These are phyloP conservation scores for Heliconius ethilla DNA, from an alignment of 2,888 invertebrate species.

Conservation along the genomic window DNA sequence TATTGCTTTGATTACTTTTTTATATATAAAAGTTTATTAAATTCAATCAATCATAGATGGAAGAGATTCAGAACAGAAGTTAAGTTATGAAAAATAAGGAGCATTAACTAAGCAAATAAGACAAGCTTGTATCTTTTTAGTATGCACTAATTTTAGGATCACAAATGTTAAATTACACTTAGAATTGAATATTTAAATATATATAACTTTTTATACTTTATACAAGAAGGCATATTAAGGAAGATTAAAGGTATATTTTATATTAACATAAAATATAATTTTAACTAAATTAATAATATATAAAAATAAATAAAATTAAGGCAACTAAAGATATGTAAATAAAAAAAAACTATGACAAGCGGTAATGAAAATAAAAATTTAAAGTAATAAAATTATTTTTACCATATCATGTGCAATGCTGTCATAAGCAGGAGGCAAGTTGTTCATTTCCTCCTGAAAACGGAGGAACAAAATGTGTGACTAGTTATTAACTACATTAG, in stretches of 20 bases:
- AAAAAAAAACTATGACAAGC: neutral
- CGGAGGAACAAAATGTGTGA: conserved; percentile 30
- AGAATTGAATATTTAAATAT: neutral
- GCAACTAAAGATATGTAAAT: neutral
- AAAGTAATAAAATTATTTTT: conserved; percentile 56
- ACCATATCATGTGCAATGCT: conserved; percentile 90
- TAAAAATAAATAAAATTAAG: neutral
- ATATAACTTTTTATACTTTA: neutral
- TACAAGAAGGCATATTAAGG: neutral
- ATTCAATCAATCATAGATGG: no score
- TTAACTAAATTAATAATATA: neutral
- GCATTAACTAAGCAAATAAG: neutral
- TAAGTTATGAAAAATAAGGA: neutral
- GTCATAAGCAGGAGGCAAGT: conserved; percentile 85
- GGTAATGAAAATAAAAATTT: neutral
- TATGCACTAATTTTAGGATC: neutral
- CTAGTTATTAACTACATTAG: conserved; percentile 9
- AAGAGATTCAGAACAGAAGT: no score
- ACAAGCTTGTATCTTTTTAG: neutral
- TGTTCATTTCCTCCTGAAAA: conserved; percentile 84
- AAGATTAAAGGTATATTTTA: neutral
- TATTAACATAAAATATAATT: neutral
- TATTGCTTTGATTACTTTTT: no score
- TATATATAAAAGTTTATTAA: no score
- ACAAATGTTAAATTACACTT: neutral